Base-by-base conservation (phyloP, 2,888 invertebrate species). In the Stramonita haemastoma region DNA sequence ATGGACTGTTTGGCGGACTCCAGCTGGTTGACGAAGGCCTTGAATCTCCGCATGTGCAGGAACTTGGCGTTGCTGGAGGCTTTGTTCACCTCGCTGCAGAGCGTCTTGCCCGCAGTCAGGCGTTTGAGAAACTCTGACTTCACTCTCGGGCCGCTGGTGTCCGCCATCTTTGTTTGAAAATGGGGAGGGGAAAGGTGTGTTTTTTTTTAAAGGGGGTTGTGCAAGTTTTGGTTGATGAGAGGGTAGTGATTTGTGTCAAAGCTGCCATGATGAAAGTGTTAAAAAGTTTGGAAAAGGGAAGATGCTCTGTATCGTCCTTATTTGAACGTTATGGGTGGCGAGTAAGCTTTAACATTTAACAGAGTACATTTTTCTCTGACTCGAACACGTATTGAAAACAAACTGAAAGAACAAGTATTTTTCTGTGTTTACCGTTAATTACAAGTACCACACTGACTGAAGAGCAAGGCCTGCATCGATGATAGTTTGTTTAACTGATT, bases 31-130 rank as follows among this genome's bases (percentile, higher is more conserved):
- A 89, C 87, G 60, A 89, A 73, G 0, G 89, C 89, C 29, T 89
- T 79, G 60, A 86, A 79, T 70, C 89, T 70, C 13, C 89, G 89
- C 89, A 89, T 89, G 86, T 86, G 85, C 57, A 89, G 86, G 60
- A 89, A 86, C 73, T 89, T 89, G 56, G 89, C 79, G 60, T 89
- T 89, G 87, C 89, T 89, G 77, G 87, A 79, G 6, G 89, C 89
- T 29, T 89, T 89, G 89, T 89, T 89, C 66, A 89, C 86, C 26
- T 89, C 89, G 86, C 89, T 89, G 83, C 89, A 89, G 11, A 89
- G 56, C 22, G 89, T 89, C 29, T 89, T 89, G 60, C 89, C 89
- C 13, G 87, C 84, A 6, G 87, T 81, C 1, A 89, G 87, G 13
- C 86, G 79, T 26, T 89, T 89, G 32, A 89, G 89, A 22, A 87